Evolutionary conservation across 2,797 vertebrate genomes (phyloP).

Genomic region (Merluccius polli): DNA sequence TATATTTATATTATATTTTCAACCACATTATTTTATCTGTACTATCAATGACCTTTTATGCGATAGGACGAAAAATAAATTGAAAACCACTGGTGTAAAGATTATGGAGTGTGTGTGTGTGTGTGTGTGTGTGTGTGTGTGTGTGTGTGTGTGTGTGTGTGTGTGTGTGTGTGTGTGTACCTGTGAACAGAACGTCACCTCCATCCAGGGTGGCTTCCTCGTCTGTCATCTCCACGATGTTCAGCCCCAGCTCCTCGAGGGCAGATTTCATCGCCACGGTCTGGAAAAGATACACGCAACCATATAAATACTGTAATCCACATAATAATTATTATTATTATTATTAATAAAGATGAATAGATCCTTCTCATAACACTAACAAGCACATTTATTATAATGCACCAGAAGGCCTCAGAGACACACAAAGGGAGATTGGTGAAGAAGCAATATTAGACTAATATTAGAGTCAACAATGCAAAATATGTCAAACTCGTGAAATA

Average conservation of each 20-base stretch:
- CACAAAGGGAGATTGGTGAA: neutral
- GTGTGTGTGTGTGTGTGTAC: conserved; percentile 59
- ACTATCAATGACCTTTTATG: neutral
- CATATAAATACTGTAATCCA: conserved; percentile 34
- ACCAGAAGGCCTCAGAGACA: neutral
- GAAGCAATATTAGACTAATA: neutral
- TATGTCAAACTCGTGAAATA: too few relatives aligned
- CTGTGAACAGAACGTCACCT: conserved; percentile 97
- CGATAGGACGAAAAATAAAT: neutral
- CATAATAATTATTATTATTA: neutral
- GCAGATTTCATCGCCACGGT: conserved; percentile 81
- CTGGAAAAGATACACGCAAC: conserved; percentile 63
- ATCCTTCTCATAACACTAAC: neutral
- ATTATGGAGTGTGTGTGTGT: neutral
- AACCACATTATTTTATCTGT: neutral
- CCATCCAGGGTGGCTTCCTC: conserved; percentile 92
- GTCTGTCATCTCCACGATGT: conserved; percentile 92
- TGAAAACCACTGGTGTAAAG: too few relatives aligned
- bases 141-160: neutral
- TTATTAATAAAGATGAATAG: neutral
- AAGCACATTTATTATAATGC: neutral
- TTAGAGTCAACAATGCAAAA: neutral
- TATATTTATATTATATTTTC: too few relatives aligned
- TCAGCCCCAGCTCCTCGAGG: conserved; percentile 84
- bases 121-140: neutral